Percentiles rank a stretch among this genome's conserved stretches.
Evolutionary conservation across 2,888 invertebrate species (phyloP).

Genomic region (Euplexia lucipara): DNA sequence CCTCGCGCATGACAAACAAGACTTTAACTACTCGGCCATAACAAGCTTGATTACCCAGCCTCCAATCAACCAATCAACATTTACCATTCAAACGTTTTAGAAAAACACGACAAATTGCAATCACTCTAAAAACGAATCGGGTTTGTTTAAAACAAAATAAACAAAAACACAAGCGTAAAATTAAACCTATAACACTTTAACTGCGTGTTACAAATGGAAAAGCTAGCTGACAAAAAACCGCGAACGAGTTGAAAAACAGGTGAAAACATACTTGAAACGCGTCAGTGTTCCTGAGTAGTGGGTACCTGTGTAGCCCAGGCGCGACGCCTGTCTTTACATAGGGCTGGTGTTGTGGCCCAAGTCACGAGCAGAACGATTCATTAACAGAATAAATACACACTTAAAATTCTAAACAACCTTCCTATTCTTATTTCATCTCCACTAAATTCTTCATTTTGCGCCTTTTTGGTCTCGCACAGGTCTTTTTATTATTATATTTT

Average conservation of each 20-base stretch:
- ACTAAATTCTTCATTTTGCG: no score
- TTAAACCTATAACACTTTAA: slow-evolving; percentile 36
- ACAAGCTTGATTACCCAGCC: background rate
- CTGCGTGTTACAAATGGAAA: slow-evolving; percentile 56
- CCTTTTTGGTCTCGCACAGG: no score
- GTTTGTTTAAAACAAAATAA: background rate
- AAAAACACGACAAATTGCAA: slow-evolving; percentile 6
- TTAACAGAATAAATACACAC: background rate
- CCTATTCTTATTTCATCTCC: no score
- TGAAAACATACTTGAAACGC: slow-evolving; percentile 62
- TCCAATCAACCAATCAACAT: slow-evolving; percentile 1
- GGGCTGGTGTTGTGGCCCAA: slow-evolving; percentile 22
- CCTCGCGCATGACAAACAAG: no score
- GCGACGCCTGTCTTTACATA: slow-evolving; percentile 55
- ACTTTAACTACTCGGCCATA: background rate
- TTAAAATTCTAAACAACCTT: no score
- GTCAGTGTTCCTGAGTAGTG: slow-evolving; percentile 59
- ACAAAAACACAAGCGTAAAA: slow-evolving; percentile 14
- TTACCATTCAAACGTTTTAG: slow-evolving; percentile 9
- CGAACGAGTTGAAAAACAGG: slow-evolving; percentile 58
- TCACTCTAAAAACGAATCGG: slow-evolving; percentile 17
- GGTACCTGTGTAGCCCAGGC: slow-evolving; percentile 33
- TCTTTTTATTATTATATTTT: no score
- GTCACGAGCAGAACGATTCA: slow-evolving; percentile 19
- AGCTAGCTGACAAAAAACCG: slow-evolving; percentile 44